Conservation (phyloP, 2,797 vertebrate genomes). For the Aphelocoma californica region DNA sequence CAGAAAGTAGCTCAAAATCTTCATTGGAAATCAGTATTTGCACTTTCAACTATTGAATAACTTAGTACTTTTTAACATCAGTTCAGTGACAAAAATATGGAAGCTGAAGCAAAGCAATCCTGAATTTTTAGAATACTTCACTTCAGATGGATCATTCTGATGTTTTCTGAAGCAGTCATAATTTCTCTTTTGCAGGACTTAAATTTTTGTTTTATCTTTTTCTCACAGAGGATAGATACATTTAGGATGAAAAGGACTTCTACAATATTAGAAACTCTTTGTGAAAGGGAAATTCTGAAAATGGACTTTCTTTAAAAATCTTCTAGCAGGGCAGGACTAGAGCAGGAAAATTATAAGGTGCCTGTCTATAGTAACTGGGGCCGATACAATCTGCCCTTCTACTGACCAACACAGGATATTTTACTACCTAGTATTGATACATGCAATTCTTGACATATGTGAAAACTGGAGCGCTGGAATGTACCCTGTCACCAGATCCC, state of each 20-base stretch:
- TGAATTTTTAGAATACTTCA: background rate
- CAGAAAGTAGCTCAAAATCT: background rate
- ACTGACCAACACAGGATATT: background rate
- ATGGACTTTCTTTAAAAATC: background rate
- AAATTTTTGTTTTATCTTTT: background rate
- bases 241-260: background rate
- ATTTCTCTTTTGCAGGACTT: background rate
- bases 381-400: background rate
- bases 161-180: background rate
- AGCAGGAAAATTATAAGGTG: background rate
- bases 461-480: background rate
- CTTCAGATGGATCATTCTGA: background rate
- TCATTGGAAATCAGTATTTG: background rate
- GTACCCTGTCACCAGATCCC: background rate
- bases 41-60: background rate
- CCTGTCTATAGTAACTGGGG: slow-evolving; percentile 15
- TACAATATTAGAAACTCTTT: background rate
- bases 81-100: background rate
- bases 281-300: background rate
- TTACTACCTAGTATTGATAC: background rate
- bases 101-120: background rate
- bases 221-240: background rate
- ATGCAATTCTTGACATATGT: accelerated
- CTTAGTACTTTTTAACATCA: background rate
- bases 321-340: background rate